Base-by-base conservation (phyloP, 2,113 vertebrate species). In the Herpailurus yagouaroundi region DNA sequence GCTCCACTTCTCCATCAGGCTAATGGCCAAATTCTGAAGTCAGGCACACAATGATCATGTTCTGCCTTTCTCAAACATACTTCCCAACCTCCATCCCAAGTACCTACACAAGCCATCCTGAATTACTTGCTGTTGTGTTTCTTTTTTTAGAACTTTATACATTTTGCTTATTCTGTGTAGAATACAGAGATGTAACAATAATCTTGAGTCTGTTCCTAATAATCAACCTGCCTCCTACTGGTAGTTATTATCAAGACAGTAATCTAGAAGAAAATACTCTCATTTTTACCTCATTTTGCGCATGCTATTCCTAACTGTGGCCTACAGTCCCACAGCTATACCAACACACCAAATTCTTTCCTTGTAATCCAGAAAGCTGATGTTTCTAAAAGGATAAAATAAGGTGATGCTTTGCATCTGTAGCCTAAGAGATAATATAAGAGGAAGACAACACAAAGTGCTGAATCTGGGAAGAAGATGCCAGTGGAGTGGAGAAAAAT, bases 21-120 rank as follows among this genome's bases (percentile, higher is more conserved):
- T 96, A 94, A 80, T 95, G 10, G 57, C 41, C 74, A 94, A 80
- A 91, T 89, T 96, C 60, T 66, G 74, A 71, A 91, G 41, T n/a
- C 14, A 89, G 23, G 36, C 25, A 74, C 13, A 89, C 11, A 45
- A 60, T 12, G 29, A 88, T 91, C 41, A 63, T 33, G 14, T 33
- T 92, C 29, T 52, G n/a, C 60, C 76, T 89, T 50, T 87, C 74
- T 87, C 50, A 10, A 79, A 94, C 5, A 2, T 45, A 91, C 57
- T 52, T 52, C 69, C 60, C 60, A 89, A 63, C 25, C 45, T 92
- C 57, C n/a, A 79, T 23, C 60, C 45, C 29, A 29, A 89, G 25
- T 50, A 85, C 36, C 74, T 80, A 90, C 12, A 71, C 21, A 6
- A 93, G 60, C 68, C 74, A 93, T 57, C 41, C 66, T 64, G 45